Base-by-base conservation (phyloP, 2,113 vertebrate genomes). In the Actenoides lindsayi region DNA sequence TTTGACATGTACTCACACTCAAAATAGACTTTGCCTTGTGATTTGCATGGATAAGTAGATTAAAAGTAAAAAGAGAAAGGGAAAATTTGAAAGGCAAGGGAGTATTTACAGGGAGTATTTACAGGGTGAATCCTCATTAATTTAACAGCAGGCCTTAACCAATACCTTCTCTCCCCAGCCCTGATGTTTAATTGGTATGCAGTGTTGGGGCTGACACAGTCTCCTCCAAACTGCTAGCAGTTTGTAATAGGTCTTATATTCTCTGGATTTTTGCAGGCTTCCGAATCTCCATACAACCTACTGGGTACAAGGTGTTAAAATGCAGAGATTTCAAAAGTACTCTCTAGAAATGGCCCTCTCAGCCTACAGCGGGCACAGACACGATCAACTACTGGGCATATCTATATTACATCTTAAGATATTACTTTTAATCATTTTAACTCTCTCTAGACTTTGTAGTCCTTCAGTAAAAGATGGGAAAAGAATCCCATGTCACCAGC, bases 201-300 rank as follows among this genome's bases (percentile, higher is more conserved):
- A 67, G 53, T 31, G 11, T 16, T 37, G 35, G 25, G 30, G 46
- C 28, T 65, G 41, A 60, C 21, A 56, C 21, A 35, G 37, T 13
- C 0, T 2, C 35, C 41, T 74, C 46, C 24, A 65, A 51, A 46
- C 1, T n/a, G 6, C 5, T 14, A 77, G 18, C 14, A 56, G 6
- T 19, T 41, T 18, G 3, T 51, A 24, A 27, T 23, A 56, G 28
- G 21, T 83, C 28, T 87, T 80, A 13, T 10, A 23, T 4, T 50
- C 19, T 19, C 33, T 65, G 64, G 30, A 41, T 33, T 84, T 84
- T 33, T 60, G 14, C 48, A 77, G 50, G 15, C 18, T 60, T n/a
- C 24, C 5, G 7, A 25, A 33, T 51, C 25, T 80, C 24, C 5
- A 3, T 18, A 12, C 13, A 46, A 60, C 42, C 18, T 42, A 25